Conservation (phyloP, 2,113 vertebrate genomes). For the Zosterops japonicus region DNA sequence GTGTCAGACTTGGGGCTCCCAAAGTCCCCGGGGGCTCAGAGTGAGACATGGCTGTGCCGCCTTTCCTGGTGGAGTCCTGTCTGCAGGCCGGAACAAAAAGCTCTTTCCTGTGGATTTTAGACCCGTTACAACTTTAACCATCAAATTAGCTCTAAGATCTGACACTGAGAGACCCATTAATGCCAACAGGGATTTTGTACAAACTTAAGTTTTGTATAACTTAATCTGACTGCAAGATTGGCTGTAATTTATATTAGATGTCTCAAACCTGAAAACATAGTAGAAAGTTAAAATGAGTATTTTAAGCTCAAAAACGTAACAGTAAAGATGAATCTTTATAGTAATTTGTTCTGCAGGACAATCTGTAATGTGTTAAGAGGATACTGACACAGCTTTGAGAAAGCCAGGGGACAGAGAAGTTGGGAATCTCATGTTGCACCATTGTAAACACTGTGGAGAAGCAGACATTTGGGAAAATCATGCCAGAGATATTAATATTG, state of each 20-base stretch:
- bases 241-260: not conserved
- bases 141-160: not conserved
- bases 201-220: not conserved
- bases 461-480: not conserved
- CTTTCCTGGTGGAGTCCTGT: not conserved
- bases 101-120: not conserved
- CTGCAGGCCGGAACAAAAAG: not conserved
- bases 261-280: not conserved
- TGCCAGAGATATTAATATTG: not conserved
- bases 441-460: not conserved
- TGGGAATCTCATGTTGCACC: not conserved
- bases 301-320: not conserved
- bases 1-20: too few species aligned
- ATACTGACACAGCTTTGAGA: not conserved
- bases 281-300: not conserved
- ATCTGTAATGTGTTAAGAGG: not conserved
- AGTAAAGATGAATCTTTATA: not conserved
- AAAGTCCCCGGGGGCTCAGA: fast-evolving
- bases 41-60: not conserved
- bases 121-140: not conserved
- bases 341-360: not conserved
- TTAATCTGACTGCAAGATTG: not conserved
- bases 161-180: not conserved
- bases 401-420: not conserved
- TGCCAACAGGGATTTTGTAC: not conserved